phyloP scores from a whole-genome alignment of 2,797 vertebrate species.

The Petrocephalus sullivani region DNA sequence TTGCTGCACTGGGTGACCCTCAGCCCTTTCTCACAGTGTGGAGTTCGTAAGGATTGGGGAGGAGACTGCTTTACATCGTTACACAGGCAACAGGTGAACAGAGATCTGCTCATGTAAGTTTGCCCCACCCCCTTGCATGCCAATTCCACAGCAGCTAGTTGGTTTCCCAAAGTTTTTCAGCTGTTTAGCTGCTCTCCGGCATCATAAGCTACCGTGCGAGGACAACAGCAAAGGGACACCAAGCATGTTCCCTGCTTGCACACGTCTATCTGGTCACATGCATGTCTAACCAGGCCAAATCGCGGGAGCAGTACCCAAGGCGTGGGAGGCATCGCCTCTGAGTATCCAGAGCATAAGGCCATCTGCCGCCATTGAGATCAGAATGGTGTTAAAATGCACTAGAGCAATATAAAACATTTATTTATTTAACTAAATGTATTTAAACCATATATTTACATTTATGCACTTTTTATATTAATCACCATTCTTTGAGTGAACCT shows the following conservation, averaged over 20 bases:
- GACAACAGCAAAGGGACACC: not conserved
- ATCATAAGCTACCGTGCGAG: not conserved
- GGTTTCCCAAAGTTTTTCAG: not conserved
- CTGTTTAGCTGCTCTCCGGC: not conserved
- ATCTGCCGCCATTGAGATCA: not conserved
- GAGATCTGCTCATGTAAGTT: not conserved
- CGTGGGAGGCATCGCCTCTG: too few species aligned
- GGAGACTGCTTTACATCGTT: not conserved
- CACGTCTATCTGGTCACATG: not conserved
- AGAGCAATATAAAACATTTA: not conserved
- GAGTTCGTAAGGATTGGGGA: not conserved
- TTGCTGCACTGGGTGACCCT: not conserved
- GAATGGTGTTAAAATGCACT: not conserved
- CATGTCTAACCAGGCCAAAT: not conserved
- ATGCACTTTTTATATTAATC: not conserved
- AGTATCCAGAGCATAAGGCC: not conserved
- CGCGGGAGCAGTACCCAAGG: too few species aligned
- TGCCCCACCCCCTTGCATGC: not conserved
- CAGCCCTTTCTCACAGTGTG: not conserved
- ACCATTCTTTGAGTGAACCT: not conserved
- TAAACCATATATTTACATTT: not conserved
- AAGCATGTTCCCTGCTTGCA: not conserved
- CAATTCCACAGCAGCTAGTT: not conserved
- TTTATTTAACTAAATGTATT: too few species aligned
- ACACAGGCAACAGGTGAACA: not conserved